These are phyloP conservation scores for Phrynocephalus versicolor DNA, from an alignment of 2,113 vertebrate species.

Conservation along the genomic window DNA sequence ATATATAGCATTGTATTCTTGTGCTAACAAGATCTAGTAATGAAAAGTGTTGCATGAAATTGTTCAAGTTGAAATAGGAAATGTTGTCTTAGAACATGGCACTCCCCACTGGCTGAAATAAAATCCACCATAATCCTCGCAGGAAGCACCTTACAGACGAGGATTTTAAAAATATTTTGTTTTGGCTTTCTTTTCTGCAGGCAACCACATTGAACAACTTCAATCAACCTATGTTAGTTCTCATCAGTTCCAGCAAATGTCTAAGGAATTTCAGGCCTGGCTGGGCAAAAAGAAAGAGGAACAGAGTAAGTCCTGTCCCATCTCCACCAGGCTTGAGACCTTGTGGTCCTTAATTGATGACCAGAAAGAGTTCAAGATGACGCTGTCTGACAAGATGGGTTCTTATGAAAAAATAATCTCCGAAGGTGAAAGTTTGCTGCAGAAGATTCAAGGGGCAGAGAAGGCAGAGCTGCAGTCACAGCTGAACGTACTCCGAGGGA, in stretches of 20 bases:
- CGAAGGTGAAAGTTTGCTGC: conserved; percentile 89
- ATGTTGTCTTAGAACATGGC: background rate
- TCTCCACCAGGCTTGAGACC: conserved; percentile 83
- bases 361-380: conserved; percentile 79
- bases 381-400: conserved; percentile 74
- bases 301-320: conserved; percentile 69
- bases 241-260: conserved; percentile 94
- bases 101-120: background rate
- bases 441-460: conserved; percentile 89
- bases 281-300: conserved; percentile 84
- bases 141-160: background rate
- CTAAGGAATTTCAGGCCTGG: conserved; percentile 91
- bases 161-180: conserved; percentile 32
- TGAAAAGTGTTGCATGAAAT: background rate
- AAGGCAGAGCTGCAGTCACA: conserved; percentile 87
- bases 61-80: background rate
- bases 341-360: conserved; percentile 83
- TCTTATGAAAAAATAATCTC: conserved; percentile 82
- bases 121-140: background rate
- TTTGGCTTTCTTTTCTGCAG: conserved; percentile 74
- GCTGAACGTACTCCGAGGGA: conserved; percentile 80
- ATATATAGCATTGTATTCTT: background rate
- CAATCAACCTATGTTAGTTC: conserved; percentile 88
- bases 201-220: conserved; percentile 86
- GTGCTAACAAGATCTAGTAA: background rate